phyloP scores from a whole-genome alignment of 2,797 vertebrate genomes.

The Avahi laniger region DNA sequence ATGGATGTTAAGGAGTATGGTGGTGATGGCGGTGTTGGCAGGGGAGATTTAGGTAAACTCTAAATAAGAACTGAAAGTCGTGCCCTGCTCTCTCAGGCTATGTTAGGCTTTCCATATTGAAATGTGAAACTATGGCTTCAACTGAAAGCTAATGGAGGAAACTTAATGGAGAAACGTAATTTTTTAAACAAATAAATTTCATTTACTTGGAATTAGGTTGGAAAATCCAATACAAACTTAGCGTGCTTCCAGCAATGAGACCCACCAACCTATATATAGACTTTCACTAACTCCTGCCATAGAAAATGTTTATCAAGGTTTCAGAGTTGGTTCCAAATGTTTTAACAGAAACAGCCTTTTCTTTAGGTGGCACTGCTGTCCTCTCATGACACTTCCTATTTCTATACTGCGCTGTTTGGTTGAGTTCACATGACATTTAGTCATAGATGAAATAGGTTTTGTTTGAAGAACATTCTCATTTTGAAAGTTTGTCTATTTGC shows the following conservation, averaged over 20 bases:
- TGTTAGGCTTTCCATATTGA: background rate
- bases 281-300: background rate
- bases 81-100: background rate
- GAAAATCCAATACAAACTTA: background rate
- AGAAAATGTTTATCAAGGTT: background rate
- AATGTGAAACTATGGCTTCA: background rate
- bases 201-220: background rate
- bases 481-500: background rate
- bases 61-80: background rate
- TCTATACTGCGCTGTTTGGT: background rate
- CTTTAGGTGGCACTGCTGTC: background rate
- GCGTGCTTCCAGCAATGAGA: background rate
- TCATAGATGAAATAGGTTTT: background rate
- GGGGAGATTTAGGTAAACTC: background rate
- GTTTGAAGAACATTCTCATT: background rate
- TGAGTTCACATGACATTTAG: background rate
- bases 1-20: background rate
- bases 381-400: background rate
- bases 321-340: background rate
- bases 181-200: constrained; percentile 29
- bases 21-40: no score
- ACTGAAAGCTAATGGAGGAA: background rate
- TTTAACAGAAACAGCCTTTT: background rate
- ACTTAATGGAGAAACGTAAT: background rate
- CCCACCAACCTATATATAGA: background rate